Conservation (phyloP, 2,888 invertebrate species). For the Podabrus alpinus region DNA sequence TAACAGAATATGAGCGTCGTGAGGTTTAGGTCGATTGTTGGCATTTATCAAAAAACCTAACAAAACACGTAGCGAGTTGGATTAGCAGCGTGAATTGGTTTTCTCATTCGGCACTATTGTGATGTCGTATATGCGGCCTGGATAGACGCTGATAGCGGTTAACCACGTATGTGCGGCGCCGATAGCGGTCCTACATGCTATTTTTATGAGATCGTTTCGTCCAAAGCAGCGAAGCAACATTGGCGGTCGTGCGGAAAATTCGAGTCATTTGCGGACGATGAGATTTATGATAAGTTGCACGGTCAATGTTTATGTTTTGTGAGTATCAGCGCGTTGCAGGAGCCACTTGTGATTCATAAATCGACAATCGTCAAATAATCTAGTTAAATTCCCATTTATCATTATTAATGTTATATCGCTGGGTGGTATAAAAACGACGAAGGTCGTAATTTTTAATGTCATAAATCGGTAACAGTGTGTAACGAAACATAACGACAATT, state of each 20-base stretch:
- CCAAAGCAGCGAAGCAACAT: conserved; percentile 24
- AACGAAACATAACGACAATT: conserved; percentile 26
- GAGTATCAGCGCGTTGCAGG: conserved; percentile 13
- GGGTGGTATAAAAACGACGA: conserved; percentile 12
- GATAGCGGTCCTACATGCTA: conserved; percentile 29
- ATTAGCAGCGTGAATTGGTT: conserved; percentile 17
- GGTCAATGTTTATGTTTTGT: conserved; percentile 33
- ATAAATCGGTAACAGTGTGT: conserved; percentile 16
- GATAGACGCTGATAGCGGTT: conserved; percentile 28
- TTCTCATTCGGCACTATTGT: conserved; percentile 27
- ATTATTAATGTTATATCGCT: conserved; percentile 15
- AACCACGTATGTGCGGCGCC: conserved; percentile 27
- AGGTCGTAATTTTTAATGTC: conserved; percentile 23
- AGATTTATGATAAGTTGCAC: conserved; percentile 41
- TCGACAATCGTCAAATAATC: conserved; percentile 20
- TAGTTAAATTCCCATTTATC: conserved; percentile 33
- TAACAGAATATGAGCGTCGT: conserved; percentile 1
- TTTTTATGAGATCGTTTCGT: conserved; percentile 27
- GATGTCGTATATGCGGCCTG: conserved; percentile 25
- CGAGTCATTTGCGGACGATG: conserved; percentile 37
- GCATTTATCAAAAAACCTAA: conserved; percentile 17
- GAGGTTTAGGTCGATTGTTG: conserved; percentile 6
- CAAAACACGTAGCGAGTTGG: conserved; percentile 12
- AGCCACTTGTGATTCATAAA: conserved; percentile 17
- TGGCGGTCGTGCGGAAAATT: conserved; percentile 38